Percentiles rank a stretch among this genome's conserved stretches.
Conservation (phyloP, 1,140 invertebrate species). For the Drosophila yakuba region DNA sequence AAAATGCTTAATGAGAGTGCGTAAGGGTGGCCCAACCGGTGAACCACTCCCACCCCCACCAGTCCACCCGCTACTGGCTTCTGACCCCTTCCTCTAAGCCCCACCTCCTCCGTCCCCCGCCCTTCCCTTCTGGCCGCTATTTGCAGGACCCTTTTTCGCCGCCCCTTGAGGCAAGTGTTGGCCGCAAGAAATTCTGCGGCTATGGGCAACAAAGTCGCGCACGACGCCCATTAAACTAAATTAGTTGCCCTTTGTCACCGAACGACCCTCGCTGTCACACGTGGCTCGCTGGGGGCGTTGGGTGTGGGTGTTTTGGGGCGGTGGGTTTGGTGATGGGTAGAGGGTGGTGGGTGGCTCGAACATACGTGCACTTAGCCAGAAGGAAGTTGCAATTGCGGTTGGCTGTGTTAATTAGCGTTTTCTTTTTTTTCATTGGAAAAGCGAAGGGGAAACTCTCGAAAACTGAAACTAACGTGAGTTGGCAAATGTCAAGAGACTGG, state of each 20-base stretch:
- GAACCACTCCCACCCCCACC: neutral
- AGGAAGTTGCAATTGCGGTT: conserved; percentile 77
- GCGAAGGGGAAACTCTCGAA: neutral
- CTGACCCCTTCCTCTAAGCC: conserved; percentile 1
- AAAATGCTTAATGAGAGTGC: conserved; percentile 79
- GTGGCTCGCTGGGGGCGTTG: conserved; percentile 21
- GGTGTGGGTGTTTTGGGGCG: neutral
- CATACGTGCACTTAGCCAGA: conserved; percentile 70
- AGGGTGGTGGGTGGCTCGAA: conserved; percentile 16
- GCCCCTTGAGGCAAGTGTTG: conserved; percentile 39
- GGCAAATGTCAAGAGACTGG: conserved; percentile 10
- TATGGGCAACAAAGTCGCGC: conserved; percentile 66
- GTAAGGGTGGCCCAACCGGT: conserved; percentile 37
- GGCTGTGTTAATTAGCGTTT: conserved; percentile 74
- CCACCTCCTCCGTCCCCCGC: neutral
- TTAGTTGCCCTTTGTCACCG: conserved; percentile 79
- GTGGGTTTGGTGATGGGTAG: neutral
- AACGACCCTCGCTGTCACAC: conserved; percentile 64
- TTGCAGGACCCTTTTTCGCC: neutral
- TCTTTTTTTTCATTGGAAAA: conserved; percentile 42
- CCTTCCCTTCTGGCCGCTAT: neutral
- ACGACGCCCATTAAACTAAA: conserved; percentile 76
- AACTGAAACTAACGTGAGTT: conserved; percentile 13
- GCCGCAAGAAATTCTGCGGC: conserved; percentile 76
- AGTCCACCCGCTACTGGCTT: neutral